phyloP scores from a whole-genome alignment of 2,113 vertebrate genomes.

The Ornithorhynchus anatinus region DNA sequence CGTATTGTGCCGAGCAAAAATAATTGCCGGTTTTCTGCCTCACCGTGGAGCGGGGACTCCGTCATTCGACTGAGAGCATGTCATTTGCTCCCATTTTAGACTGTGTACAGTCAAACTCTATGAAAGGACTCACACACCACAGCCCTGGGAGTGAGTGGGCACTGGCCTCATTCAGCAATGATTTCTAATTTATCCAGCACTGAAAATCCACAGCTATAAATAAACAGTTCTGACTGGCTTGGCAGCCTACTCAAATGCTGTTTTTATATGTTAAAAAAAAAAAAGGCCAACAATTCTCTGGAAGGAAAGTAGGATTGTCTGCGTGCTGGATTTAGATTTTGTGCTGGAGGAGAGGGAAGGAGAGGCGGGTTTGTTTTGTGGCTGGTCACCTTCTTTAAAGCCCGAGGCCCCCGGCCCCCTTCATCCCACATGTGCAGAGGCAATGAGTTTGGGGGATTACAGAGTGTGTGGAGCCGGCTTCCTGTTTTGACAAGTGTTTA shows the following conservation, averaged over 20 bases:
- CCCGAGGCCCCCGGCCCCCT: background rate
- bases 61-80: slow-evolving; percentile 38
- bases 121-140: slow-evolving; percentile 67
- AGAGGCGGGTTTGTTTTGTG: background rate
- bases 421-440: background rate
- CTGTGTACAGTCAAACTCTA: slow-evolving; percentile 33
- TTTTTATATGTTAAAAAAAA: slow-evolving; percentile 34
- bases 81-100: slow-evolving; percentile 51
- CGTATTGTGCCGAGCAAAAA: slow-evolving; percentile 59
- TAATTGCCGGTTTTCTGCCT: slow-evolving; percentile 64
- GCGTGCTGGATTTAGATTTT: background rate
- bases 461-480: slow-evolving; percentile 27
- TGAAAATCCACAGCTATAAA: slow-evolving; percentile 72
- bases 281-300: slow-evolving; percentile 14
- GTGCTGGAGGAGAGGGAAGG: background rate
- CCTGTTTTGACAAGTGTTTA: slow-evolving; percentile 43
- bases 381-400: background rate
- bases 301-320: slow-evolving; percentile 24
- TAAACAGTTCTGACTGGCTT: slow-evolving; percentile 70
- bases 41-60: slow-evolving; percentile 44
- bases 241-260: slow-evolving; percentile 57
- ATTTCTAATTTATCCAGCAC: slow-evolving; percentile 75
- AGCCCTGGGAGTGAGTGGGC: slow-evolving; percentile 65
- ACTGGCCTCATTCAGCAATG: slow-evolving; percentile 68
- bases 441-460: slow-evolving; percentile 6